Base-by-base conservation (phyloP, 2,797 vertebrate species). In the Vultur gryphus region DNA sequence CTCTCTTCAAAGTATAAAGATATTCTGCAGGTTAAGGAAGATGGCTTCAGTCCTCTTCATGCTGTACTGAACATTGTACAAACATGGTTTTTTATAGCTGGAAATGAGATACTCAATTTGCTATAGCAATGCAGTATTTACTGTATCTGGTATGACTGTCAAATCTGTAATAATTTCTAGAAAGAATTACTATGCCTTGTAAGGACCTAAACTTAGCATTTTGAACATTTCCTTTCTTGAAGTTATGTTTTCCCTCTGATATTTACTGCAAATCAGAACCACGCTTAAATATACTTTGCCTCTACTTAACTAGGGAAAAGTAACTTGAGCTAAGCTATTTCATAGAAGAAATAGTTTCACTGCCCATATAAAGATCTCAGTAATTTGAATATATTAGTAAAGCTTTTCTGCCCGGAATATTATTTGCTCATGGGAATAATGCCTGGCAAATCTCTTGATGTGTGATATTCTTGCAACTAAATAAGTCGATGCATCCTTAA, bases 311-410 rank as follows among this genome's bases (percentile, higher is more conserved):
- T 94, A 48, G 79, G 70, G 70, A 84, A 81, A 62, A 93, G 25
- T 88, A 88, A 78, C 67, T 83, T 87, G 54, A 81, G 66, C 61
- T 75, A 69, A 65, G 54, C 48, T 82, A 4, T 89, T 93, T 93
- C 54, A 61, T 25, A 80, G 55, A 72, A 73, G 46, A 89, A 84
- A 52, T 62, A 67, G 17, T 57, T 92, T 94, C 89, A 80, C 71
- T 85, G 57, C 59, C 66, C 19, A 1, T 70, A 59, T 70, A 48
- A 84, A 70, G 73, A 43, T 66, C 54, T 90, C 69, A 41, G 73
- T 91, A 84, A 91, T 84, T 83, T 87, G 59, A 89, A 84, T 94
- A 26, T 75, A 73, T 89, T 73, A 66, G 48, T 87, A 79, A 82
- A 82, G 29, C 44, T 94, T 73, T 93, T 94, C 88, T 93, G 81